A percentile compares a stretch with the other conserved stretches of the same genome.
phyloP scores from a whole-genome alignment of 2,797 vertebrate genomes.

The Poeciliopsis infans region DNA sequence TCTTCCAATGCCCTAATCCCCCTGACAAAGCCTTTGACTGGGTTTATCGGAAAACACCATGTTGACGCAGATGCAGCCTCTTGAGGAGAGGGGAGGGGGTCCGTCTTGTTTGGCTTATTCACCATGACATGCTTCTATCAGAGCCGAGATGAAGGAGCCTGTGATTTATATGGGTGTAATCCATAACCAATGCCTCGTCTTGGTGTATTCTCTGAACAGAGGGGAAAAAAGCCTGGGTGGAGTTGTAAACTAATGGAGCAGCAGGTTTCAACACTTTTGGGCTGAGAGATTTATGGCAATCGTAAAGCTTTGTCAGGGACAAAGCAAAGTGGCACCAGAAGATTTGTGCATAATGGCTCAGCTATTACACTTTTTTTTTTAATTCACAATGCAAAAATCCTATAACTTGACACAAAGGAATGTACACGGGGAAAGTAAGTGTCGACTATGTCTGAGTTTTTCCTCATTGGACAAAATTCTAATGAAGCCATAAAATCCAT shows the following conservation, averaged over 20 bases:
- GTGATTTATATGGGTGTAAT: conserved; percentile 79
- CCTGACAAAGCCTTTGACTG: conserved; percentile 71
- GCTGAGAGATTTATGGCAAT: conserved; percentile 78
- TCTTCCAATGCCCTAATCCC: conserved; percentile 74
- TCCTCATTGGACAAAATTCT: background rate
- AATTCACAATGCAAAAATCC: conserved; percentile 35
- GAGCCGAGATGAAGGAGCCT: conserved; percentile 64
- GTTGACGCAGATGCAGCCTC: conserved; percentile 71
- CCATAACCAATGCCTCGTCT: conserved; percentile 67
- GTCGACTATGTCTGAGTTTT: background rate
- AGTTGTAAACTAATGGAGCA: conserved; percentile 84
- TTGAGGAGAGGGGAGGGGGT: conserved; percentile 37
- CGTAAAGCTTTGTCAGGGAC: conserved; percentile 81
- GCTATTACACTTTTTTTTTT: conserved; percentile 60
- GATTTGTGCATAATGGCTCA: conserved; percentile 69
- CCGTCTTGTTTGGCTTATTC: conserved; percentile 75
- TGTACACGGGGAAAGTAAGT: conserved; percentile 4
- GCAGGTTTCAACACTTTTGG: conserved; percentile 77
- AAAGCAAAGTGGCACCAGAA: conserved; percentile 75
- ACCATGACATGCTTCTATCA: conserved; percentile 68
- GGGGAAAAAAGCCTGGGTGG: conserved; percentile 66
- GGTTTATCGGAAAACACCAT: conserved; percentile 76
- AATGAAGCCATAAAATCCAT: background rate
- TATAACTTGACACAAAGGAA: conserved; percentile 52
- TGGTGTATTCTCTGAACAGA: conserved; percentile 72